Conservation (phyloP, 1,140 invertebrate species). For the Micrasema longulum region DNA sequence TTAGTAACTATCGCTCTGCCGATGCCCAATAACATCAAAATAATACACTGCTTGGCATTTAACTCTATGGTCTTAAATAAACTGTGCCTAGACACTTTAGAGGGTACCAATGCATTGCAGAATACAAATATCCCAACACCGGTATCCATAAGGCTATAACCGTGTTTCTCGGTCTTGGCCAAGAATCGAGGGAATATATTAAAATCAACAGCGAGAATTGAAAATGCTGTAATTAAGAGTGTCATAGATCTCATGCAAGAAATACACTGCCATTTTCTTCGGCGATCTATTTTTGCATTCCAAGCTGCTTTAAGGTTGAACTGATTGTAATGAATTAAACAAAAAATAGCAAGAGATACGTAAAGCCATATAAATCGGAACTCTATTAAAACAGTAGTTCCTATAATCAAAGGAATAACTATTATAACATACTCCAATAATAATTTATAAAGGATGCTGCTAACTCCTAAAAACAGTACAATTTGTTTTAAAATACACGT, state of each 20-base stretch:
- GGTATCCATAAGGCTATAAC: constrained; percentile 93
- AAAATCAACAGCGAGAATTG: constrained; percentile 95
- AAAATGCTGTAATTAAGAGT: constrained; percentile 81
- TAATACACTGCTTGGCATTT: constrained; percentile 59
- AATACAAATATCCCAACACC: constrained; percentile 92
- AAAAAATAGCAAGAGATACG: constrained; percentile 55
- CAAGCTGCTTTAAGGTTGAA: constrained; percentile 40
- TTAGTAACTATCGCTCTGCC: constrained; percentile 74
- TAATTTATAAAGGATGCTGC: constrained; percentile 51
- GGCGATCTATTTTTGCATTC: constrained; percentile 55
- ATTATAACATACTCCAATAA: constrained; percentile 67
- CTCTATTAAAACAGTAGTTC: constrained; percentile 63
- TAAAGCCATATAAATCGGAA: constrained; percentile 57
- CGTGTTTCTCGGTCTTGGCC: constrained; percentile 89
- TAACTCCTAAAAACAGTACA: constrained; percentile 39
- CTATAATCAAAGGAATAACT: constrained; percentile 67
- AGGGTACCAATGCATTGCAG: constrained; percentile 84
- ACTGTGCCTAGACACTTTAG: constrained; percentile 57
- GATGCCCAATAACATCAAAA: constrained; percentile 79
- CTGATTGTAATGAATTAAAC: constrained; percentile 56
- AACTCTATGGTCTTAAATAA: constrained; percentile 58
- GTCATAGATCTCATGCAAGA: constrained; percentile 78
- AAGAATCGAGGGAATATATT: constrained; percentile 84
- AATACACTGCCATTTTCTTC: constrained; percentile 68
- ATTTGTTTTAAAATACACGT: constrained; percentile 57